Conservation (phyloP, 2,797 vertebrate genomes). For the Phataginus tricuspis region DNA sequence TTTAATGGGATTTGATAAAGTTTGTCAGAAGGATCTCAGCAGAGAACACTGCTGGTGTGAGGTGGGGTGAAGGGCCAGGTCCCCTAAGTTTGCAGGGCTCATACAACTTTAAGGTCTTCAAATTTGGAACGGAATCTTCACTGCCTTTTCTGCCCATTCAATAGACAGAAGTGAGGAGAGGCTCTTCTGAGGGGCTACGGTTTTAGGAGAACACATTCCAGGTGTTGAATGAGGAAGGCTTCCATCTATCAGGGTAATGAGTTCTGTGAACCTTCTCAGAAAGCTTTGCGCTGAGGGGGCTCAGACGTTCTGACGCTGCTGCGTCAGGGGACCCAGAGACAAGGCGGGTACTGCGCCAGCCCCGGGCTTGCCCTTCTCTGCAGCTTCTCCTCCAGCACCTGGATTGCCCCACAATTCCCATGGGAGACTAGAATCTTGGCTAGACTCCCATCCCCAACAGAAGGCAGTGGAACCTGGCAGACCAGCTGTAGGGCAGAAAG, state of each 20-base stretch:
- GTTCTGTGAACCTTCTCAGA: background rate
- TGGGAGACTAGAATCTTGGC: background rate
- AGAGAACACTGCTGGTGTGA: background rate
- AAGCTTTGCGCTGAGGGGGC: background rate
- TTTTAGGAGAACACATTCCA: background rate
- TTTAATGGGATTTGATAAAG: background rate
- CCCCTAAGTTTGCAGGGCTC: background rate
- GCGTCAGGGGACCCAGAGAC: rapidly evolving
- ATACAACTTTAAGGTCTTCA: background rate
- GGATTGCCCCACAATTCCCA: background rate
- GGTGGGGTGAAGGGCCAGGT: background rate
- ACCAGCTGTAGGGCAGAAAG: background rate
- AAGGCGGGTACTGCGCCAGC: background rate
- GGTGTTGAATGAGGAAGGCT: background rate
- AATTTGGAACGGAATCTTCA: background rate
- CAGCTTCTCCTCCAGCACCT: background rate
- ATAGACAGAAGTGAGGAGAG: background rate
- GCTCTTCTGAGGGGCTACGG: background rate
- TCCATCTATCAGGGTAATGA: background rate
- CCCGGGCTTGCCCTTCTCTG: background rate
- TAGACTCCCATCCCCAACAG: background rate
- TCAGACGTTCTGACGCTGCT: no score
- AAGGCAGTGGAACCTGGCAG: background rate
- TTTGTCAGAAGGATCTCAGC: background rate
- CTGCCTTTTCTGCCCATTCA: background rate